Conservation (phyloP, 2,113 vertebrate genomes). For the Siniperca knerii region DNA sequence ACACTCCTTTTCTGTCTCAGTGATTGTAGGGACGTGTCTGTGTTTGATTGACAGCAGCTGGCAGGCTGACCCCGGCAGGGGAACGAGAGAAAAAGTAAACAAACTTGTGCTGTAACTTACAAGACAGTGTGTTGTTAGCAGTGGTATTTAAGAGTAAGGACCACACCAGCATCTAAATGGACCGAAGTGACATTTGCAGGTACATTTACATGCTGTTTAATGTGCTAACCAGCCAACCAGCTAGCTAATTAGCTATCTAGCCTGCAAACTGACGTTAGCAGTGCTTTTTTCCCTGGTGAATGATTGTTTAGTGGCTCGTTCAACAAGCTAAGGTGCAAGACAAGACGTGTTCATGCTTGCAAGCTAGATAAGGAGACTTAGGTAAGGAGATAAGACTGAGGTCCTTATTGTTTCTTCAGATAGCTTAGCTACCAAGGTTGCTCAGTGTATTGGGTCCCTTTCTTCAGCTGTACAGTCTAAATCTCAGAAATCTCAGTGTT, state of each 20-base stretch:
- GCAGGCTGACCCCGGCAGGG: not conserved
- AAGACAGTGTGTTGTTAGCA: not conserved
- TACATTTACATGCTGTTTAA: not conserved
- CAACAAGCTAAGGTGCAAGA: not conserved
- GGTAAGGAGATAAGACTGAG: too few species aligned
- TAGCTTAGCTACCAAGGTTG: too few species aligned
- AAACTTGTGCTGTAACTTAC: not conserved
- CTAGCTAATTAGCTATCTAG: not conserved
- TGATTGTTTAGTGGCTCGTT: not conserved
- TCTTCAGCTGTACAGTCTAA: too few species aligned
- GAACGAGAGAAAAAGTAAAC: not conserved
- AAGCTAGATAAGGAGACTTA: not conserved
- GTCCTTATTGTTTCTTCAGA: too few species aligned
- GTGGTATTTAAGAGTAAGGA: not conserved
- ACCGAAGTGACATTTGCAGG: not conserved
- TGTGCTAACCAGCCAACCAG: not conserved
- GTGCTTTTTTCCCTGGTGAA: not conserved
- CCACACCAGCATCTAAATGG: not conserved
- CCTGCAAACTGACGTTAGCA: not conserved
- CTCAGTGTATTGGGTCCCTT: too few species aligned
- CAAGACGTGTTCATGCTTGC: too few species aligned
- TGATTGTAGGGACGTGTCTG: not conserved
- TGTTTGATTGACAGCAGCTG: constrained; percentile 9
- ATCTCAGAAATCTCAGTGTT: too few species aligned
- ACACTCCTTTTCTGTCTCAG: not conserved